Evolutionary conservation across 53 echinoderm and acorn worm genomes (phyloP).

Genomic region (Luidia sarsii): DNA sequence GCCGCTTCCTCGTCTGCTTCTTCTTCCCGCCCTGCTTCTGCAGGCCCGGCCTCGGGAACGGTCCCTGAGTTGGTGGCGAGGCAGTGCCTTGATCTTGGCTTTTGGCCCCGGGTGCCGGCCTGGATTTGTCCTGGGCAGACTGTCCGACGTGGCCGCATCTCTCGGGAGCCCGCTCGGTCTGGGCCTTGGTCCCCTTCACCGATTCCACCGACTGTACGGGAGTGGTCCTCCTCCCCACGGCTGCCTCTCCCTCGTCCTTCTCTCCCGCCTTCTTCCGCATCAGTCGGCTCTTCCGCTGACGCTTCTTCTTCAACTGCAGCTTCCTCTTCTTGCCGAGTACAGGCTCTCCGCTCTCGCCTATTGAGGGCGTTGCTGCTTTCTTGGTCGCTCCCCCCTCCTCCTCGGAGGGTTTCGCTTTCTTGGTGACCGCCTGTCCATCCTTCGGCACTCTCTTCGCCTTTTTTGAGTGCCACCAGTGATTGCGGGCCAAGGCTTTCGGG

Average conservation of each 20-base stretch:
- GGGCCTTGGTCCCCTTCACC: too few relatives aligned
- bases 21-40: slow-evolving; percentile 17
- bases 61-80: background rate
- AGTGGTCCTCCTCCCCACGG: too few relatives aligned
- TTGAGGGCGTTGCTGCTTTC: background rate
- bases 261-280: slow-evolving; percentile 33
- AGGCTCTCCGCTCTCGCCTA: background rate
- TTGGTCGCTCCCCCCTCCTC: background rate
- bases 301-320: slow-evolving; percentile 57
- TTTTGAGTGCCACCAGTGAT: slow-evolving; percentile 17
- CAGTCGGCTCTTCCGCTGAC: slow-evolving; percentile 41
- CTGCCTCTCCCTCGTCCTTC: too few relatives aligned
- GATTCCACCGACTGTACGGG: too few relatives aligned
- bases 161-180: too few relatives aligned
- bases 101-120: background rate
- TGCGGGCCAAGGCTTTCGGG: background rate
- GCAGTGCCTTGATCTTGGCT: background rate
- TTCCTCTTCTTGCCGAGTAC: slow-evolving; percentile 22
- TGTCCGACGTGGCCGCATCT: too few relatives aligned
- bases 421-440: background rate
- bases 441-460: slow-evolving; percentile 13
- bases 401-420: background rate
- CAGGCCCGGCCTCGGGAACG: background rate
- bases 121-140: too few relatives aligned
- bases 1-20: slow-evolving; percentile 18